Evolutionary conservation across 2,113 vertebrate genomes (phyloP).

Genomic region (Petromus typicus): DNA sequence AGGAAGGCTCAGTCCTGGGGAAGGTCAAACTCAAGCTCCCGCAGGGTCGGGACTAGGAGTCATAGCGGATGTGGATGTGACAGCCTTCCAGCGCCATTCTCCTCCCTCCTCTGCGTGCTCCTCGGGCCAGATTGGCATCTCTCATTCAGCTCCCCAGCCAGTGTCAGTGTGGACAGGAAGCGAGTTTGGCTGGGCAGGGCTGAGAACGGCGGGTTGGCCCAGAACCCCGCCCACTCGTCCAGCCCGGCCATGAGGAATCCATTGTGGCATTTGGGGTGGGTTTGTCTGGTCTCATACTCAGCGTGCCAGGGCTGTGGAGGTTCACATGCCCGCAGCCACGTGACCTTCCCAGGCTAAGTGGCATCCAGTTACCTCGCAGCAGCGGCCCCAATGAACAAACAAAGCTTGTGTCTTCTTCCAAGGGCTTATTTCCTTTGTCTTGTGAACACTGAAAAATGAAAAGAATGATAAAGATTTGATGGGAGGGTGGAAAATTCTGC

Average conservation of each 20-base stretch:
- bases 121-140: fast-evolving
- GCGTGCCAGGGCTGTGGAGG: constrained; percentile 72
- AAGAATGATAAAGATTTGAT: constrained; percentile 82
- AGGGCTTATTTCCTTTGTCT: constrained; percentile 83
- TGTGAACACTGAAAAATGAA: constrained; percentile 82
- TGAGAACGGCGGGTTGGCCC: background rate
- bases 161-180: background rate
- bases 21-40: background rate
- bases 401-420: constrained; percentile 80
- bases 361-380: constrained; percentile 79
- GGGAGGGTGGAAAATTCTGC: constrained; percentile 50
- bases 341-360: constrained; percentile 67
- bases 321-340: constrained; percentile 29
- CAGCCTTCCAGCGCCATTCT: background rate
- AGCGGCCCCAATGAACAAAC: constrained; percentile 77
- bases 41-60: background rate
- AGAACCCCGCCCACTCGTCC: background rate
- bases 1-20: background rate
- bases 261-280: constrained; percentile 60
- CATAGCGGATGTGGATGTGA: background rate
- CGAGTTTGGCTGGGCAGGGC: background rate
- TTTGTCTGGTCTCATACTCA: constrained; percentile 45
- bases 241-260: constrained; percentile 33
- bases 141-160: background rate
- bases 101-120: fast-evolving